A percentile compares a stretch with the other conserved stretches of the same genome.
These are phyloP conservation scores for Atlantisia rogersi DNA, from an alignment of 2,113 vertebrate species.

Conservation along the genomic window DNA sequence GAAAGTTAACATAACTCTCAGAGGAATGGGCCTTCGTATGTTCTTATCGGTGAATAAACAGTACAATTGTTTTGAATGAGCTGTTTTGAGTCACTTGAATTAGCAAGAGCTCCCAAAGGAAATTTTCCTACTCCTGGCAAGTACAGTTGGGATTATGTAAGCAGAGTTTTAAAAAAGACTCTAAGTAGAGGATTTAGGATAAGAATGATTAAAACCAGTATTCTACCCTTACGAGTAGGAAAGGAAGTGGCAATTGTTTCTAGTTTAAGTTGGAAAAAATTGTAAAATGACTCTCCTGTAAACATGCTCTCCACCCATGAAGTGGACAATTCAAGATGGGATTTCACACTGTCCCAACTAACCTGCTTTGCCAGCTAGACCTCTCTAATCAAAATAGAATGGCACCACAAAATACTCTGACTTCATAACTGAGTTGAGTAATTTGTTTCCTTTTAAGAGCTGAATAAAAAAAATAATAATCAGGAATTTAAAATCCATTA, in stretches of 20 bases:
- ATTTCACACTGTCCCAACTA: not conserved
- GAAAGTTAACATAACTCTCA: not conserved
- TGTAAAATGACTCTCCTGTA: not conserved
- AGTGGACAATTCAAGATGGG: not conserved
- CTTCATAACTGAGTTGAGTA: not conserved
- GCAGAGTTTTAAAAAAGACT: not conserved
- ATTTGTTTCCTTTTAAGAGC: not conserved
- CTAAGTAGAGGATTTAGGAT: not conserved
- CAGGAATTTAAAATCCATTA: not conserved
- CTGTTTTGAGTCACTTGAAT: slow-evolving; percentile 33
- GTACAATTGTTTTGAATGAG: slow-evolving; percentile 28
- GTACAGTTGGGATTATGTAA: not conserved
- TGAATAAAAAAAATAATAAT: not conserved
- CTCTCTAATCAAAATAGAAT: not conserved
- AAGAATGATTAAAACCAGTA: not conserved
- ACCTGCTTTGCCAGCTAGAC: not conserved
- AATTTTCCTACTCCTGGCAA: not conserved
- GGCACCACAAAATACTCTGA: not conserved
- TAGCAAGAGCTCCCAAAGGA: slow-evolving; percentile 46
- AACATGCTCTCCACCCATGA: not conserved
- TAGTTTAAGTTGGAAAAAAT: not conserved
- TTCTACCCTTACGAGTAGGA: not conserved
- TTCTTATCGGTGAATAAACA: slow-evolving; percentile 55
- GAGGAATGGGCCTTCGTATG: not conserved
- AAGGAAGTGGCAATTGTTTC: not conserved